Percentiles rank a stretch among this genome's conserved stretches.
Evolutionary conservation across 1,140 invertebrate genomes (phyloP).

Genomic region (Lerema accius): DNA sequence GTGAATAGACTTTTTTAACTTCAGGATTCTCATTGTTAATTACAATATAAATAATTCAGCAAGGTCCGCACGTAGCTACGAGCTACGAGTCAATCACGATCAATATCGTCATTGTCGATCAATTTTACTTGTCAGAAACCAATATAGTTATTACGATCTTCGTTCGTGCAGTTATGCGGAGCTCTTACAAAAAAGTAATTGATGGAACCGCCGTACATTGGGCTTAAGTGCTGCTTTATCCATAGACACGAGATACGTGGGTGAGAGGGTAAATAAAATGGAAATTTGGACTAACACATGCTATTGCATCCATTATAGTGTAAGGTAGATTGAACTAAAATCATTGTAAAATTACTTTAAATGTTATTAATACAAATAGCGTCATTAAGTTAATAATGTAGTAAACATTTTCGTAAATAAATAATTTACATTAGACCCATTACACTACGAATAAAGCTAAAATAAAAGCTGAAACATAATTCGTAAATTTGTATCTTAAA

Average conservation of each 20-base stretch:
- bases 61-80: slow-evolving; percentile 71
- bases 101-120: slow-evolving; percentile 78
- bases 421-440: no score
- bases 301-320: background rate
- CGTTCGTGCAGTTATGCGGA: slow-evolving; percentile 36
- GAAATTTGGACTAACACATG: slow-evolving; percentile 8
- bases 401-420: no score
- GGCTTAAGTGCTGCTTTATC: slow-evolving; percentile 24
- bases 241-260: slow-evolving; percentile 14
- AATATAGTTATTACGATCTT: slow-evolving; percentile 66
- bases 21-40: slow-evolving; percentile 35
- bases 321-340: no score
- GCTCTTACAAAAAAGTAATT: slow-evolving; percentile 40
- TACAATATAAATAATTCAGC: slow-evolving; percentile 73
- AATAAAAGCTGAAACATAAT: slow-evolving; percentile 43
- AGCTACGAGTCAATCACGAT: slow-evolving; percentile 67
- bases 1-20: background rate
- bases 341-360: no score
- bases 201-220: slow-evolving; percentile 21
- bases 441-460: slow-evolving; percentile 33
- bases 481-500: slow-evolving; percentile 61
- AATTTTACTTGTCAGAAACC: slow-evolving; percentile 71
- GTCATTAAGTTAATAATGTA: no score
- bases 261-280: slow-evolving; percentile 19
- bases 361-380: no score